A percentile compares a stretch with the other conserved stretches of the same genome.
phyloP scores from a whole-genome alignment of 2,888 invertebrate species.

The Orgyia antiqua region DNA sequence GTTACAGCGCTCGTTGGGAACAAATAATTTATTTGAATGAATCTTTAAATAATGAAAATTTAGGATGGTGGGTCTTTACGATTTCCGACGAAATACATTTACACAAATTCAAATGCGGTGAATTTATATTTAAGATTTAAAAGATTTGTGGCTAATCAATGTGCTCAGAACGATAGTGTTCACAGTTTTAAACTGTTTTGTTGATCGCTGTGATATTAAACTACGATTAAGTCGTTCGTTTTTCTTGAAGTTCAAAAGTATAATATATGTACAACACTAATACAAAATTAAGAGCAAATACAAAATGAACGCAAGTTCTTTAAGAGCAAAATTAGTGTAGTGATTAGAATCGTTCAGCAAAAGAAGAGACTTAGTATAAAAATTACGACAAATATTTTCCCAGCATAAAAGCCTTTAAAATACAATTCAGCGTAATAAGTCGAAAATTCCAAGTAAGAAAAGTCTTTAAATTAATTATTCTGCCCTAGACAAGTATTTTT shows the following conservation, averaged over 20 bases:
- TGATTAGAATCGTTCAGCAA: too few relatives aligned
- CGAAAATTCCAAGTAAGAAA: slow-evolving; percentile 33
- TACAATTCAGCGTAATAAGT: slow-evolving; percentile 27
- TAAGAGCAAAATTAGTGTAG: too few relatives aligned
- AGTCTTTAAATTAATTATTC: slow-evolving; percentile 48
- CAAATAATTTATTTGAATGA: slow-evolving; percentile 51
- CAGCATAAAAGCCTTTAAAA: slow-evolving; percentile 26
- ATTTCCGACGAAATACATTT: slow-evolving; percentile 13
- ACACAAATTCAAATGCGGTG: slow-evolving; percentile 1
- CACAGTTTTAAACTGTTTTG: too few relatives aligned
- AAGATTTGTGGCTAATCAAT: neutral
- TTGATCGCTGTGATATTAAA: too few relatives aligned
- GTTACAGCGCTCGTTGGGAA: slow-evolving; percentile 44
- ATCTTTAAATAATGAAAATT: slow-evolving; percentile 45
- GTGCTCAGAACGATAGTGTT: too few relatives aligned
- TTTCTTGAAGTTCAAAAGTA: too few relatives aligned
- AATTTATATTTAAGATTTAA: neutral
- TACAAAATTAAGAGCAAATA: too few relatives aligned
- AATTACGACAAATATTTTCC: slow-evolving; percentile 23
- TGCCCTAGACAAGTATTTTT: slow-evolving; percentile 44
- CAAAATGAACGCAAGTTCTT: too few relatives aligned
- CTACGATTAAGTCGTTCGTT: too few relatives aligned
- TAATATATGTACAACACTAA: too few relatives aligned
- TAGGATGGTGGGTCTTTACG: slow-evolving; percentile 23
- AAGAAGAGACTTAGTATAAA: too few relatives aligned